Percentiles rank a stretch among this genome's conserved stretches.
phyloP scores from a whole-genome alignment of 2,113 vertebrate genomes.

The Okapia johnstoni region DNA sequence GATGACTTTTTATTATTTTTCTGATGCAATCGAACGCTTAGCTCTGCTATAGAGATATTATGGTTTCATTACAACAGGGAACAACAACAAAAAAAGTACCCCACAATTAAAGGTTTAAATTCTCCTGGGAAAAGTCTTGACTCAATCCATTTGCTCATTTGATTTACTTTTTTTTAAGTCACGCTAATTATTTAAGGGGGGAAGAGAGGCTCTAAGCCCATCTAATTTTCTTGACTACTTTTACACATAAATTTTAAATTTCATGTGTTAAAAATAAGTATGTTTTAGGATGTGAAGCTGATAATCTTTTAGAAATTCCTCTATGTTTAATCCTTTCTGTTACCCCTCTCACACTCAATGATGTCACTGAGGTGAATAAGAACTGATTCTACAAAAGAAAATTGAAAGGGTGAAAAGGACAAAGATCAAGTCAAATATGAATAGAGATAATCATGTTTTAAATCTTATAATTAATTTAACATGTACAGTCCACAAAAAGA shows the following conservation, averaged over 20 bases:
- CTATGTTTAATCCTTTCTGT: constrained; percentile 9
- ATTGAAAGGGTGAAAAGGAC: constrained; percentile 62
- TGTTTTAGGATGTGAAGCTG: not conserved
- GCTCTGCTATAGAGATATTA: not conserved
- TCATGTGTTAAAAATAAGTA: constrained; percentile 21
- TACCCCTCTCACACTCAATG: not conserved
- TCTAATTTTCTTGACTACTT: not conserved
- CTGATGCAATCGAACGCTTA: not conserved
- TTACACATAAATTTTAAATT: constrained; percentile 14
- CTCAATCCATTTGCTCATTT: constrained; percentile 27
- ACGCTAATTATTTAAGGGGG: not conserved
- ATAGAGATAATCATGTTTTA: constrained; percentile 49
- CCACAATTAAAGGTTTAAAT: constrained; percentile 10
- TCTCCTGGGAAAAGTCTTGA: constrained; percentile 1
- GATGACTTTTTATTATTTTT: constrained; percentile 20
- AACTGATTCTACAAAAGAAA: constrained; percentile 37
- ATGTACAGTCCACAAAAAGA: constrained; percentile 45
- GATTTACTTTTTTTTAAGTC: not conserved
- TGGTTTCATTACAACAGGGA: constrained; percentile 6
- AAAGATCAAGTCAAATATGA: constrained; percentile 59
- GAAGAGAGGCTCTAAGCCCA: not conserved
- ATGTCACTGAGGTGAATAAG: constrained; percentile 13
- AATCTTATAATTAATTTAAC: constrained; percentile 64
- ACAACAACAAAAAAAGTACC: not conserved
- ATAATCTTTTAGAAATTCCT: not conserved